Evolutionary conservation across 2,797 vertebrate genomes (phyloP).

Genomic region (Pantherophis alleghaniensis): DNA sequence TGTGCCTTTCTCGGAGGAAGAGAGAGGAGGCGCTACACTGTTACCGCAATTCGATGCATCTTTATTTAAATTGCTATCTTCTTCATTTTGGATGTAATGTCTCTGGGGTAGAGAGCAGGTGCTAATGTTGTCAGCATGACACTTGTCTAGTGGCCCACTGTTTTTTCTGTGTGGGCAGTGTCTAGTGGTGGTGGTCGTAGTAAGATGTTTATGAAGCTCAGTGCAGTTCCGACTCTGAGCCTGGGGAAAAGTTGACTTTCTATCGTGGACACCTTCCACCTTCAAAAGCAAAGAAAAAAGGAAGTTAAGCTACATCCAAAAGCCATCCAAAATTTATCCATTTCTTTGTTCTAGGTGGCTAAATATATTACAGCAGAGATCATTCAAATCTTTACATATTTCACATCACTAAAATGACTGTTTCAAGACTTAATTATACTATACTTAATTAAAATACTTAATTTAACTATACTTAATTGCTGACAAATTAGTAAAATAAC

Average conservation of each 20-base stretch:
- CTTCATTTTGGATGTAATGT: slow-evolving; percentile 60
- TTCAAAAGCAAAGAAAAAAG: slow-evolving; percentile 57
- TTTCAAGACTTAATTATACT: neutral
- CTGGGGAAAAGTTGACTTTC: slow-evolving; percentile 73
- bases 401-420: neutral
- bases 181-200: slow-evolving; percentile 72
- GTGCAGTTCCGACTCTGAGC: slow-evolving; percentile 84
- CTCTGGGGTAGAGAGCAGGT: neutral
- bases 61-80: slow-evolving; percentile 75
- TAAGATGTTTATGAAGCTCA: slow-evolving; percentile 94
- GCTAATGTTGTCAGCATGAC: slow-evolving; percentile 25
- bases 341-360: neutral
- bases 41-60: slow-evolving; percentile 72
- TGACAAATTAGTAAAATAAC: neutral
- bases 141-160: slow-evolving; percentile 47
- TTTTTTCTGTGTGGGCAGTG: slow-evolving; percentile 65
- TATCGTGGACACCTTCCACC: slow-evolving; percentile 78
- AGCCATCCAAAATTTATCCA: neutral
- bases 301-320: neutral
- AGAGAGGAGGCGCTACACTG: slow-evolving; percentile 30
- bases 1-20: neutral
- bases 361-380: neutral
- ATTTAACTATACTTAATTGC: neutral
- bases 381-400: neutral
- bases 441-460: neutral